Percentiles rank a stretch among this genome's conserved stretches.
These are phyloP conservation scores for Parelbella ahira DNA, from an alignment of 2,888 invertebrate genomes.

Conservation along the genomic window DNA sequence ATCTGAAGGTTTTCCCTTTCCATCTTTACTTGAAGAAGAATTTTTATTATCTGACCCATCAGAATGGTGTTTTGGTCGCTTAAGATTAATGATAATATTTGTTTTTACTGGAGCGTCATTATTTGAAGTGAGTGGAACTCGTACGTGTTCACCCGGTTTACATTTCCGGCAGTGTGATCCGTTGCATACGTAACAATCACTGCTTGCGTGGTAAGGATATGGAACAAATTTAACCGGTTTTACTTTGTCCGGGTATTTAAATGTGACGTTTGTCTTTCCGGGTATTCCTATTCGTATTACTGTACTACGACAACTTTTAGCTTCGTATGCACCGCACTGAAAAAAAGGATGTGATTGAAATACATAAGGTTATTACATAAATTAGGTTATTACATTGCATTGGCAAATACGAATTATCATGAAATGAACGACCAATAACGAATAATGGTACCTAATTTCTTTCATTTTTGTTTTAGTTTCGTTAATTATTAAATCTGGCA, in stretches of 20 bases:
- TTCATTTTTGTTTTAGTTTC: too few relatives aligned
- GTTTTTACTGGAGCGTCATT: slow-evolving; percentile 29
- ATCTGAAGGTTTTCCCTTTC: background rate
- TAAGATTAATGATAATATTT: slow-evolving; percentile 40
- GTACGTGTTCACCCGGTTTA: background rate
- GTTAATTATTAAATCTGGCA: too few relatives aligned
- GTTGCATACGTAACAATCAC: slow-evolving; percentile 27
- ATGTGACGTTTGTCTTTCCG: slow-evolving; percentile 30
- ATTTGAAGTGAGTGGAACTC: too few relatives aligned
- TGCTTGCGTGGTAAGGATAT: slow-evolving; percentile 26
- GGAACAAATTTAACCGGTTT: slow-evolving; percentile 34
- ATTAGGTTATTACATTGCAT: too few relatives aligned
- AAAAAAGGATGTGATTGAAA: too few relatives aligned
- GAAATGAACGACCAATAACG: background rate
- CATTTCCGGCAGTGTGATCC: slow-evolving; percentile 28
- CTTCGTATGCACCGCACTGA: slow-evolving; percentile 24
- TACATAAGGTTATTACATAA: too few relatives aligned
- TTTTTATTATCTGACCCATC: slow-evolving; percentile 4
- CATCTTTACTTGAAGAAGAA: background rate
- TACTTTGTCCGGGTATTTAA: slow-evolving; percentile 32
- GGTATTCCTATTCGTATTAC: slow-evolving; percentile 36
- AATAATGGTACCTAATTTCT: too few relatives aligned
- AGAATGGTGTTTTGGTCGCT: slow-evolving; percentile 25
- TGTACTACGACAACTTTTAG: slow-evolving; percentile 33
- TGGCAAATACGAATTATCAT: background rate